These are phyloP conservation scores for Drosophila nigricruria DNA, from an alignment of 2,888 invertebrate species.

Conservation along the genomic window DNA sequence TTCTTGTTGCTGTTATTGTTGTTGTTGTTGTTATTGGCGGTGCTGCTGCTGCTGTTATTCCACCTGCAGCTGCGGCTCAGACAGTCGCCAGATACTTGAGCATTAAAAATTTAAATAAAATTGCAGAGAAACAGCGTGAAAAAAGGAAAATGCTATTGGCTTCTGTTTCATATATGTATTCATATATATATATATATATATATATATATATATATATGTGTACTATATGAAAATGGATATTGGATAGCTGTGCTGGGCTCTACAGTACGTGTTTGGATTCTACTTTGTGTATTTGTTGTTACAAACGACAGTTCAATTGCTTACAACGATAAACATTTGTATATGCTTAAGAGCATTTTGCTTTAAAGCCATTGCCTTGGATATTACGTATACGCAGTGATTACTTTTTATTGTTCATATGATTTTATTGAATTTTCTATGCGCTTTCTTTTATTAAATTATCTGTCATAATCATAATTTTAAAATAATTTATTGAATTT, in stretches of 20 bases:
- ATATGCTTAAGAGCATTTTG: slow-evolving; percentile 18
- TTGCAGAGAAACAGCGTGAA: slow-evolving; percentile 58
- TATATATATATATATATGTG: not conserved
- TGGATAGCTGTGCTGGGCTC: slow-evolving; percentile 10
- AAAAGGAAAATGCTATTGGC: slow-evolving; percentile 30
- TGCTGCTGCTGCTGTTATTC: slow-evolving; percentile 42
- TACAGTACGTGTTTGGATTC: slow-evolving; percentile 17
- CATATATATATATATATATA: not conserved
- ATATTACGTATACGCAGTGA: not conserved
- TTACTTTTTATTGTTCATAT: slow-evolving; percentile 24
- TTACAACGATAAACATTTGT: slow-evolving; percentile 40
- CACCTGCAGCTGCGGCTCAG: slow-evolving; percentile 74
- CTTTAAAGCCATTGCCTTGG: slow-evolving; percentile 13
- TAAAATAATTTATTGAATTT: not conserved
- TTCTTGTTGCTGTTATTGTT: slow-evolving; percentile 20
- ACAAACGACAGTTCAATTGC: slow-evolving; percentile 50
- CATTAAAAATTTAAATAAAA: slow-evolving; percentile 77
- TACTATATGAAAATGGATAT: slow-evolving; percentile 43
- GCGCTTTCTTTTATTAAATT: slow-evolving; percentile 1
- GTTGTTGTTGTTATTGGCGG: slow-evolving; percentile 19
- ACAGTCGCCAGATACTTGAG: slow-evolving; percentile 66
- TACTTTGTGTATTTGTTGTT: slow-evolving; percentile 20
- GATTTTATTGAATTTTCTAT: slow-evolving; percentile 10
- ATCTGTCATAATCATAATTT: not conserved
- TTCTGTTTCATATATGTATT: not conserved